Evolutionary conservation across 2,888 invertebrate genomes (phyloP).

Genomic region (Phaedon cochleariae): DNA sequence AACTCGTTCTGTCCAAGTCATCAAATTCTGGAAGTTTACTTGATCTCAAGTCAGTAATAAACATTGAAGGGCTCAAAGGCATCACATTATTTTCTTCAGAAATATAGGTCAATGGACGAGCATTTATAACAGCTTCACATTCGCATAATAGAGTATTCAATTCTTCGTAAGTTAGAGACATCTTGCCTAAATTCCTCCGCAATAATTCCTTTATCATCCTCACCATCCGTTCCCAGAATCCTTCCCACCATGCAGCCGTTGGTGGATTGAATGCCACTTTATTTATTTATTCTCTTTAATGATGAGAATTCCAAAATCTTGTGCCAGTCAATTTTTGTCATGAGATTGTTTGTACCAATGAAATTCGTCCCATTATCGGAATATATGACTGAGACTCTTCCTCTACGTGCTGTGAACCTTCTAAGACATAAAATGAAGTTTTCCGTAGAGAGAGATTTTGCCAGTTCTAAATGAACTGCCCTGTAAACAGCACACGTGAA

Average conservation of each 20-base stretch:
- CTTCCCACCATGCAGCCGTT: constrained; percentile 59
- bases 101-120: neutral
- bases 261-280: too few relatives aligned
- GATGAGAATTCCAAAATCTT: too few relatives aligned
- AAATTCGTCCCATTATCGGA: too few relatives aligned
- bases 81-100: neutral
- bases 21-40: neutral
- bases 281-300: too few relatives aligned
- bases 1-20: neutral
- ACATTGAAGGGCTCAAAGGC: neutral
- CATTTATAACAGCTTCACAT: neutral
- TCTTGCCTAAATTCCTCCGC: constrained; percentile 50
- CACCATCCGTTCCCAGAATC: too few relatives aligned
- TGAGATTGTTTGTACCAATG: too few relatives aligned
- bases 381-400: constrained; percentile 3
- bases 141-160: neutral
- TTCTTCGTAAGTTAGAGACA: constrained; percentile 36
- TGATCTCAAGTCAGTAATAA: neutral
- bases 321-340: too few relatives aligned
- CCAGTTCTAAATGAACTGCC: constrained; percentile 55
- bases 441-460: constrained; percentile 46
- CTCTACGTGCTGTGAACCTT: constrained; percentile 37
- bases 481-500: constrained; percentile 57
- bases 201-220: constrained; percentile 53
- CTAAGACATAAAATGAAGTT: neutral